A percentile compares a stretch with the other conserved stretches of the same genome.
These are phyloP conservation scores for Gambusia yucatana DNA, from an alignment of 2,797 vertebrate species.

Conservation along the genomic window DNA sequence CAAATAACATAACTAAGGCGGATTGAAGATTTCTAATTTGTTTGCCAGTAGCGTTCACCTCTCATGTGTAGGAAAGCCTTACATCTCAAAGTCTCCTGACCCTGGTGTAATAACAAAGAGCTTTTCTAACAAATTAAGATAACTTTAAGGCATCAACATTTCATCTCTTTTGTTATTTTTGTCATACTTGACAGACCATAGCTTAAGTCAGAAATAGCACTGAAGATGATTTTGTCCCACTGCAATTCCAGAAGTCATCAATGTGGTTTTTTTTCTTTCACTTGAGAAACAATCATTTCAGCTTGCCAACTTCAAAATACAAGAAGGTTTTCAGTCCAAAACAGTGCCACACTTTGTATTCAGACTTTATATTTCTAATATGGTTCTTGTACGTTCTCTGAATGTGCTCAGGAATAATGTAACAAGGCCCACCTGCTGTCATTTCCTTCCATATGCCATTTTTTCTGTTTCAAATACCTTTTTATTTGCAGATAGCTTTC, in stretches of 20 bases:
- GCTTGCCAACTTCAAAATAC: slow-evolving; percentile 9
- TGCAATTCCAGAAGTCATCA: slow-evolving; percentile 10
- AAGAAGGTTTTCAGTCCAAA: slow-evolving; percentile 14
- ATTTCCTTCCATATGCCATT: slow-evolving; percentile 35
- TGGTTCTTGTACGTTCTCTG: slow-evolving; percentile 22
- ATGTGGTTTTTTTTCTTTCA: neutral
- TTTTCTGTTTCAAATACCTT: slow-evolving; percentile 33
- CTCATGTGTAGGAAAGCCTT: neutral
- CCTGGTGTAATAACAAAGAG: neutral
- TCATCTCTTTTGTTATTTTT: slow-evolving; percentile 4
- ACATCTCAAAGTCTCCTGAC: neutral
- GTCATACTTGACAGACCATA: neutral
- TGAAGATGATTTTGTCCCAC: neutral
- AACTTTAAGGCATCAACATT: neutral
- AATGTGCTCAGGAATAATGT: slow-evolving; percentile 24
- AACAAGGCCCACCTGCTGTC: slow-evolving; percentile 33
- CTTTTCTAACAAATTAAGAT: neutral
- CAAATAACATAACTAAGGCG: neutral
- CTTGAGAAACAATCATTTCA: slow-evolving; percentile 10
- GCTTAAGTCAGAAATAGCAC: neutral
- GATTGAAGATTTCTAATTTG: neutral
- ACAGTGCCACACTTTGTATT: slow-evolving; percentile 17
- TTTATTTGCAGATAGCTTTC: neutral
- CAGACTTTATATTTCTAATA: slow-evolving; percentile 23
- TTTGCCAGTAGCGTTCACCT: neutral